A percentile compares a stretch with the other conserved stretches of the same genome.
Evolutionary conservation across 2,113 vertebrate species (phyloP).

Genomic region (Hypomesus transpacificus): DNA sequence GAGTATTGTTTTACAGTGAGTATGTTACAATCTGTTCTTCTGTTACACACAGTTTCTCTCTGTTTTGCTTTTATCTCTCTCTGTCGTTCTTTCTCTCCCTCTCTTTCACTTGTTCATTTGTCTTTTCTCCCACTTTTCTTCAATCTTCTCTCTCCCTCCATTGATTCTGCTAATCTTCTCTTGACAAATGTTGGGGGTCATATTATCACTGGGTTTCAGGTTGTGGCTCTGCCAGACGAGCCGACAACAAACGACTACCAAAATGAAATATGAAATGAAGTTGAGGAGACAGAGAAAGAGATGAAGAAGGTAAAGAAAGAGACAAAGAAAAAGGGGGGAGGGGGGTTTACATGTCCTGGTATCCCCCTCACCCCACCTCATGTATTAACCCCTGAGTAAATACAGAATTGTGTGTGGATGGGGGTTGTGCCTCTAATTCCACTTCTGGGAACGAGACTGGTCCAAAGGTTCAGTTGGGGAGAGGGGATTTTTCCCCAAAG

Average conservation of each 20-base stretch:
- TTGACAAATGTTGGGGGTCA: not conserved
- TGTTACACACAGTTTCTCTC: no score
- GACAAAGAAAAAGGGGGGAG: constrained; percentile 40
- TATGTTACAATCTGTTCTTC: constrained; percentile 16
- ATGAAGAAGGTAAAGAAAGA: not conserved
- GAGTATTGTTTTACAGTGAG: constrained; percentile 38
- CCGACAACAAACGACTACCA: not conserved
- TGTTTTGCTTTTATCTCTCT: constrained; percentile 24
- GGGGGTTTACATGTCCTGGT: constrained; percentile 51
- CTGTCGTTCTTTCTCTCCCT: constrained; percentile 48
- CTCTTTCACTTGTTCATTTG: not conserved
- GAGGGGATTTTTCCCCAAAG: not conserved
- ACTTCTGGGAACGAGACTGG: constrained; percentile 41
- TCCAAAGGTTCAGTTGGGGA: constrained; percentile 24
- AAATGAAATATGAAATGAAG: no score
- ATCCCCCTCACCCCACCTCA: constrained; percentile 53
- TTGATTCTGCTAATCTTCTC: not conserved
- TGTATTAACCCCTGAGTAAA: constrained; percentile 75
- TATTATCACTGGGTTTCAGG: not conserved
- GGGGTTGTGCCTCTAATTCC: constrained; percentile 26
- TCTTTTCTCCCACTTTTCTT: not conserved
- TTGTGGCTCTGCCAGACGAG: not conserved
- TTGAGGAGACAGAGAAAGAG: not conserved
- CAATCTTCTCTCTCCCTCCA: not conserved
- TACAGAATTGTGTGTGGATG: constrained; percentile 33